Evolutionary conservation across 2,888 invertebrate species (phyloP).

Genomic region (Ypsolopha sequella): DNA sequence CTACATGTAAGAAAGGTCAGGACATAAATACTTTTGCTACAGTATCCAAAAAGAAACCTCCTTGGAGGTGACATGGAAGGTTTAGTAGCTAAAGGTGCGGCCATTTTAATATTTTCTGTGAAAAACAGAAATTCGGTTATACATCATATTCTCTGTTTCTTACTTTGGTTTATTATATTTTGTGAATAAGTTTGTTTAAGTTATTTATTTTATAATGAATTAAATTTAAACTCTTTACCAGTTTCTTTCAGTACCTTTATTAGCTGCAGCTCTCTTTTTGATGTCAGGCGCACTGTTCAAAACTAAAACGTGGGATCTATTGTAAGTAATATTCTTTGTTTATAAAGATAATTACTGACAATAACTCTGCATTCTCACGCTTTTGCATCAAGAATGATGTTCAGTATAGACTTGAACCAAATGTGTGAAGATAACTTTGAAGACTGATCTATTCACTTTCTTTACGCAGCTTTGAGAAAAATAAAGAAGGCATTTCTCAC

Average conservation of each 20-base stretch:
- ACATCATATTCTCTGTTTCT: not conserved
- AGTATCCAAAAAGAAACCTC: not conserved
- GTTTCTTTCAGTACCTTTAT: constrained; percentile 3
- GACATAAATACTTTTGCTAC: not conserved
- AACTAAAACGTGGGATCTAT: constrained; percentile 22
- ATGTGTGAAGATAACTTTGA: too few relatives aligned
- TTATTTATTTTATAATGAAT: not conserved
- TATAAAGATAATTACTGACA: constrained; percentile 12
- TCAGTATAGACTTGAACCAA: too few relatives aligned
- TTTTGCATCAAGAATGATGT: constrained; percentile 13
- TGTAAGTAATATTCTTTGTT: constrained; percentile 17
- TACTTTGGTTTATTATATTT: not conserved
- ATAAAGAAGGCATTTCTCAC: constrained; percentile 28
- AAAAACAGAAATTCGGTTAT: too few relatives aligned
- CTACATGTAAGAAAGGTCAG: not conserved
- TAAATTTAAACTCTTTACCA: constrained; percentile 9
- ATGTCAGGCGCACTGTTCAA: constrained; percentile 6
- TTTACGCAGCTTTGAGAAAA: not conserved
- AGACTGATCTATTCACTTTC: too few relatives aligned
- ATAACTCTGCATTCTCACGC: constrained; percentile 18
- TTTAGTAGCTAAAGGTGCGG: not conserved
- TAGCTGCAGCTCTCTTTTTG: constrained; percentile 2
- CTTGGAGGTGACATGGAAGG: not conserved
- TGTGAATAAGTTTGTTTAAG: not conserved
- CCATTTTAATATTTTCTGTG: too few relatives aligned